These are phyloP conservation scores for Lathamus discolor DNA, from an alignment of 2,113 vertebrate species.

Conservation along the genomic window DNA sequence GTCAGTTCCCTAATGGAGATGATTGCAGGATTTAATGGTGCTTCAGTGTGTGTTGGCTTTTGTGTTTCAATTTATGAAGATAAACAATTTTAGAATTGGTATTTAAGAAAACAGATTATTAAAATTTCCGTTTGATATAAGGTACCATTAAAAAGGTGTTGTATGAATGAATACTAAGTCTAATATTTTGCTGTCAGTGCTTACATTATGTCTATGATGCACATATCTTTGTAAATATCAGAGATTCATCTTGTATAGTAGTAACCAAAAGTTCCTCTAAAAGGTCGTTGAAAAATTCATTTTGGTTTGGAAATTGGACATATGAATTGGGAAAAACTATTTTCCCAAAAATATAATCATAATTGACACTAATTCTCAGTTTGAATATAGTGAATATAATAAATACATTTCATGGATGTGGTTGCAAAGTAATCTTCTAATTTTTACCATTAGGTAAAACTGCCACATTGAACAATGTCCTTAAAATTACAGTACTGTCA, in stretches of 20 bases:
- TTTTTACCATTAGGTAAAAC: neutral
- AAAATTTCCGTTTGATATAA: neutral
- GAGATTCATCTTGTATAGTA: neutral
- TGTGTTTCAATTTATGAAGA: neutral
- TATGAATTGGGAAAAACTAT: neutral
- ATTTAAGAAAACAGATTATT: neutral
- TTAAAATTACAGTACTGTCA: neutral
- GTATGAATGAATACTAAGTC: neutral
- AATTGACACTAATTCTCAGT: neutral
- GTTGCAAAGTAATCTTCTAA: neutral
- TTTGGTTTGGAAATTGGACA: neutral
- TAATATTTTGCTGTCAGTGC: neutral
- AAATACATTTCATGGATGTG: neutral
- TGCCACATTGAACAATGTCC: neutral
- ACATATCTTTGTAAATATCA: neutral
- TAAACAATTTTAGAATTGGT: neutral
- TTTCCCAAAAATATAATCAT: neutral
- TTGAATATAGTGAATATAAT: neutral
- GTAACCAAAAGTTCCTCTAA: neutral
- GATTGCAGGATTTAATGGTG: neutral
- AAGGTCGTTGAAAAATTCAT: neutral
- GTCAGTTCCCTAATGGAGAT: neutral
- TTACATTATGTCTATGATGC: neutral
- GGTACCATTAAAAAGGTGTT: rapidly evolving
- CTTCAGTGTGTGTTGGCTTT: neutral